These are phyloP conservation scores for Sphaeramia orbicularis DNA, from an alignment of 2,797 vertebrate genomes.

Conservation along the genomic window DNA sequence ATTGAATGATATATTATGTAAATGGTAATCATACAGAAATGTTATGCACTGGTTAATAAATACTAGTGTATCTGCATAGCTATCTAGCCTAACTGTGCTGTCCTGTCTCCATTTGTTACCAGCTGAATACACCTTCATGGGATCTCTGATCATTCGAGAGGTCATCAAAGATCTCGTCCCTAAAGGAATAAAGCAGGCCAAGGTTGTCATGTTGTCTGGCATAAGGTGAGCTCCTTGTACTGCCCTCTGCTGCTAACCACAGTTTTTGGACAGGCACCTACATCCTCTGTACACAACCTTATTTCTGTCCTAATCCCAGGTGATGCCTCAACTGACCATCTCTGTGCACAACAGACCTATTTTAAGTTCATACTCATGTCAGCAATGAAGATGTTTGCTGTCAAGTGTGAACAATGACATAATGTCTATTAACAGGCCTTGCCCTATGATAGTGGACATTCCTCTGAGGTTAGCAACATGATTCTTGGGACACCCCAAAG, in stretches of 20 bases:
- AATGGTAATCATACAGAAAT: no score
- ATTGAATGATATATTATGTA: no score
- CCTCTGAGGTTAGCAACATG: slow-evolving; percentile 67
- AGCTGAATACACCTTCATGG: slow-evolving; percentile 88
- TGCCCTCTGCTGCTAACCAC: slow-evolving; percentile 22
- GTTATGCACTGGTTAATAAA: no score
- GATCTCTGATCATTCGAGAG: slow-evolving; percentile 88
- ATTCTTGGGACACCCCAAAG: slow-evolving; percentile 28
- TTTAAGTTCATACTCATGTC: slow-evolving; percentile 70
- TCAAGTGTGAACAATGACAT: slow-evolving; percentile 70
- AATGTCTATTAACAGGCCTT: slow-evolving; percentile 67
- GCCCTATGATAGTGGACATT: slow-evolving; percentile 56
- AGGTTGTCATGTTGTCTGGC: slow-evolving; percentile 88
- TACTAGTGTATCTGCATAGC: no score
- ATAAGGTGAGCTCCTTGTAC: slow-evolving; percentile 81
- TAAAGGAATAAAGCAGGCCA: slow-evolving; percentile 89
- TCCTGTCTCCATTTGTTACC: slow-evolving; percentile 25
- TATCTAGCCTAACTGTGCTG: background rate
- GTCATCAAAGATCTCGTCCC: slow-evolving; percentile 89
- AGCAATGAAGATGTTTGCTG: slow-evolving; percentile 69
- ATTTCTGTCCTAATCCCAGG: slow-evolving; percentile 12
- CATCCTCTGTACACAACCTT: slow-evolving; percentile 4
- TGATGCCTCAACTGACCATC: slow-evolving; percentile 17
- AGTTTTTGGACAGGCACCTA: slow-evolving; percentile 28
- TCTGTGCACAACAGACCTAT: slow-evolving; percentile 63